Conservation (phyloP, 1,140 invertebrate species). For the Oncopodura yosiiana region DNA sequence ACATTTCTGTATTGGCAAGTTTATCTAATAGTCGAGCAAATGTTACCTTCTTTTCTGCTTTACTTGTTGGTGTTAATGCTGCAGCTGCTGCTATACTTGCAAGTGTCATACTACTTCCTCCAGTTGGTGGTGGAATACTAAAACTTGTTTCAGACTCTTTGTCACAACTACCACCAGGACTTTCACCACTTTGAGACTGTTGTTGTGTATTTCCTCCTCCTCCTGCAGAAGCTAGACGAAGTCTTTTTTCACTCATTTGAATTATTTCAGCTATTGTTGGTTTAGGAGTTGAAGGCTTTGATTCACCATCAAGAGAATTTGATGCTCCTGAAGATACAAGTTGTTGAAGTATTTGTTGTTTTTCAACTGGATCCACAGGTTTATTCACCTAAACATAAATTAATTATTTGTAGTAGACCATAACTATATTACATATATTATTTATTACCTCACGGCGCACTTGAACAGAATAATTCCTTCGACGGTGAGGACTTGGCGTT, state of each 20-base stretch:
- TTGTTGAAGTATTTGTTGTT: constrained; percentile 63
- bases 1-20: constrained; percentile 57
- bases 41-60: constrained; percentile 62
- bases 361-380: constrained; percentile 54
- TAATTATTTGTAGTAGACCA: too few relatives aligned
- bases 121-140: constrained; percentile 22
- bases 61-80: constrained; percentile 45
- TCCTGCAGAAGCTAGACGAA: constrained; percentile 35
- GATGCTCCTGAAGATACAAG: constrained; percentile 47
- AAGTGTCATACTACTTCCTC: background rate
- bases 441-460: too few relatives aligned
- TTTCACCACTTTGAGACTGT: constrained; percentile 14
- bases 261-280: constrained; percentile 51
- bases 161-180: constrained; percentile 34
- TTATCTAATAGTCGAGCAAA: constrained; percentile 60
- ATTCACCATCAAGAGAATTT: constrained; percentile 36
- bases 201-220: constrained; percentile 37
- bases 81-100: background rate
- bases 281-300: constrained; percentile 28
- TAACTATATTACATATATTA: too few relatives aligned
- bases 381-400: too few relatives aligned
- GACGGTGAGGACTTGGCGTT: constrained; percentile 57
- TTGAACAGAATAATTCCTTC: constrained; percentile 56
- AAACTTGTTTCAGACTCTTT: constrained; percentile 50
- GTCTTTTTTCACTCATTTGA: constrained; percentile 50